Percentiles rank a stretch among this genome's conserved stretches.
Conservation (phyloP, 2,888 invertebrate species). For the Agrochola lychnidis region DNA sequence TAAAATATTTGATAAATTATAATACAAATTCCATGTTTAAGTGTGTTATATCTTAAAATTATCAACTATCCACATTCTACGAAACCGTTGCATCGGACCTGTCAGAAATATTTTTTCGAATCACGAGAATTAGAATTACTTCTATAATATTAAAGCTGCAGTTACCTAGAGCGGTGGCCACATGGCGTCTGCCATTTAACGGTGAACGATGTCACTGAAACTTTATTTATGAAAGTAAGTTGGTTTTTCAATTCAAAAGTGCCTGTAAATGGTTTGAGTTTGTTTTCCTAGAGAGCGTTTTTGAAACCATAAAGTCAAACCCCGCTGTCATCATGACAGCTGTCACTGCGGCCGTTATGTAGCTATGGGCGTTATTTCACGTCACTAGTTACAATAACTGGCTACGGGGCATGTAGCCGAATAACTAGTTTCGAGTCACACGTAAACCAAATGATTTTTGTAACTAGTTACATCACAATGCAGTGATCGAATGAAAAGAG, state of each 20-base stretch:
- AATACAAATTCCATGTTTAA: conserved; percentile 12
- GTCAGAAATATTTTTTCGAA: not conserved
- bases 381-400: too few species aligned
- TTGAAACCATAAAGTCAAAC: not conserved
- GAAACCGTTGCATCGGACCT: not conserved
- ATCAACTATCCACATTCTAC: conserved; percentile 16
- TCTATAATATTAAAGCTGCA: not conserved
- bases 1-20: conserved; percentile 26
- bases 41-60: conserved; percentile 22
- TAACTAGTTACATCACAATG: too few species aligned
- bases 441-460: too few species aligned
- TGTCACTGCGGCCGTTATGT: not conserved
- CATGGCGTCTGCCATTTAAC: not conserved
- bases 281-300: not conserved
- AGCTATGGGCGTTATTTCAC: too few species aligned
- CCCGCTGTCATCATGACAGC: not conserved
- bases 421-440: too few species aligned
- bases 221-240: not conserved
- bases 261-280: too few species aligned
- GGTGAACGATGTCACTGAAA: not conserved
- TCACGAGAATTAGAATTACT: not conserved
- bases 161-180: not conserved
- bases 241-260: too few species aligned
- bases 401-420: too few species aligned
- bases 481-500: too few species aligned